Evolutionary conservation across 2,888 invertebrate species (phyloP), one percentile per base, ranked within the genome.

Genomic region (Troides aeacus): DNA sequence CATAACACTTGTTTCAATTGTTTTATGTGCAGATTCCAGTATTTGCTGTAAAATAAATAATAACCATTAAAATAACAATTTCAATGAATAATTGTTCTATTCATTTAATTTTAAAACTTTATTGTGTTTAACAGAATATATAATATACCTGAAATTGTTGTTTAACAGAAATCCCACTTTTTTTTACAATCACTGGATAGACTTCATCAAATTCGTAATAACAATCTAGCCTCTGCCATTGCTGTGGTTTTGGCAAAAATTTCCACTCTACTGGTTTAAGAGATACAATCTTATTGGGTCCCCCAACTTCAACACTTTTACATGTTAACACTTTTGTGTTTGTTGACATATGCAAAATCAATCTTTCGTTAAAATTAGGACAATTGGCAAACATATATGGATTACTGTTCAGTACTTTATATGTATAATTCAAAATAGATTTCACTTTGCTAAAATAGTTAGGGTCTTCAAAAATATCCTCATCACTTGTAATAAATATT

Each of bases 191-290:
- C 30, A 97, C 94, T 66, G 96, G 95, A 82, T 96, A 95, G 18
- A 95, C 87, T 77, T 96, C 94, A 86, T 97, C 96, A 81, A 97
- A 92, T 76, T 96, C 95, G 80, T 96, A 95, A 77, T 94, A 94
- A 74, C 96, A 95, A 79, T 97, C 96, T 36, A 98, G 84, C 74
- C 95, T 93, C 75, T 95, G 94, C 97, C 97, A 98, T 73, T 94
- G 95, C 30, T 94, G 94, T 1, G 93, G 83, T 80, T 95, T 95
- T 0, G 95, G 90, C 75, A 95, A 91, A 81, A 96, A 96, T 82
- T 96, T 97, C 94, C 96, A 95, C 36, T 97, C 97, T 39, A 95
- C 95, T 15, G 95, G 95, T 74, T 94, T 95, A 56, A 94, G 94
- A 64, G 93, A 84, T 56, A 90, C 87, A 71, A 83, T 88, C 74